Percentiles rank a stretch among this genome's conserved stretches.
Conservation (phyloP, 2,113 vertebrate genomes). For the Pteropus alecto region DNA sequence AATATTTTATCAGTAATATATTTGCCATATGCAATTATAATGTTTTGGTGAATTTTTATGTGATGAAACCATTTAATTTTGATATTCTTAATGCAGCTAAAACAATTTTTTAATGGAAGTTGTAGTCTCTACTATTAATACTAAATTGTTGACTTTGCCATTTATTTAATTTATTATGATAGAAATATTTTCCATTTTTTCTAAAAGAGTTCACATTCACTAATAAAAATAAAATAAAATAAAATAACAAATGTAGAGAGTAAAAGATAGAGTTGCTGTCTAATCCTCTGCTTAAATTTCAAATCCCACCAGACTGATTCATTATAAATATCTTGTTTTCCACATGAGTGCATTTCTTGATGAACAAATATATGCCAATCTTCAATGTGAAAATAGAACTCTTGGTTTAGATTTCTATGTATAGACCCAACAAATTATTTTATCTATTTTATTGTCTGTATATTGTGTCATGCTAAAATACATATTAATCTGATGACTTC, state of each 20-base stretch:
- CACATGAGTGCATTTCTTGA: neutral
- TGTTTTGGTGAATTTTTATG: constrained; percentile 7
- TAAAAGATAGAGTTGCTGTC: neutral
- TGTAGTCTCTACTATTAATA: neutral
- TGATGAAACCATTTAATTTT: neutral
- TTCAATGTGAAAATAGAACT: neutral
- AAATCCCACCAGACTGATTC: neutral
- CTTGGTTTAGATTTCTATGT: neutral
- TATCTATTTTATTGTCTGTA: neutral
- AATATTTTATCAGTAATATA: neutral
- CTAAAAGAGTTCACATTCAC: neutral
- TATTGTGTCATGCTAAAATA: neutral
- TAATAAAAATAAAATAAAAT: neutral
- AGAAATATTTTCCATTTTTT: neutral
- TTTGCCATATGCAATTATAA: neutral
- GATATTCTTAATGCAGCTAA: neutral
- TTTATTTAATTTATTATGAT: neutral
- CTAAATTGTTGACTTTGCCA: neutral
- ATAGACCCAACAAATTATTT: neutral
- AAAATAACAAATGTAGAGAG: neutral
- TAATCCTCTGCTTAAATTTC: neutral
- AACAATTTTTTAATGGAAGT: neutral
- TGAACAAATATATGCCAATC: neutral
- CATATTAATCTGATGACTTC: neutral
- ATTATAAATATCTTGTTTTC: neutral